phyloP scores from a whole-genome alignment of 2,113 vertebrate species.

The Engystomops pustulosus region DNA sequence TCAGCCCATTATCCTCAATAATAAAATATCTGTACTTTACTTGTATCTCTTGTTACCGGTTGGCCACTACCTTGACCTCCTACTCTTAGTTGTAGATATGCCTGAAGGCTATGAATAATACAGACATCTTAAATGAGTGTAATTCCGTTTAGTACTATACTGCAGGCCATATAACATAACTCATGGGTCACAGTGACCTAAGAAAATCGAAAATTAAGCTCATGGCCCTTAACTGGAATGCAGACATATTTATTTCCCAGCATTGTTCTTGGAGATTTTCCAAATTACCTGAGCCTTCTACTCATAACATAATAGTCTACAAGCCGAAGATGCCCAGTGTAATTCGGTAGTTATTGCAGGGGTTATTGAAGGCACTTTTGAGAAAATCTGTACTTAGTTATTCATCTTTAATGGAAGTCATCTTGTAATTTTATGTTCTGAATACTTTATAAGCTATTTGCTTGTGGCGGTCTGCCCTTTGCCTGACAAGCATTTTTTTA shows the following conservation, averaged over 20 bases:
- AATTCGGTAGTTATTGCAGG: background rate
- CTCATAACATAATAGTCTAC: background rate
- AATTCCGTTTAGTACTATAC: background rate
- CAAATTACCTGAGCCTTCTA: background rate
- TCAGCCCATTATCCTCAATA: background rate
- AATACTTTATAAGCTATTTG: background rate
- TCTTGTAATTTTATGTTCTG: background rate
- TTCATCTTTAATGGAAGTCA: background rate
- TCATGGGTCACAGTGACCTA: background rate
- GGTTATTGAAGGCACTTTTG: background rate
- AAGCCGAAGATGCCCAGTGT: background rate
- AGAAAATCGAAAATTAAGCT: background rate
- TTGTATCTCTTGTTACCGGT: background rate
- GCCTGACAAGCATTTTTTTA: background rate
- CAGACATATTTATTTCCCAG: conserved; percentile 15
- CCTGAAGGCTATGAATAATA: background rate
- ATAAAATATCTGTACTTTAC: background rate
- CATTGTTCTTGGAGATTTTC: conserved; percentile 14
- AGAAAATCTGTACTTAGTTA: background rate
- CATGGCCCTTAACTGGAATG: background rate
- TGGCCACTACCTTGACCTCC: background rate
- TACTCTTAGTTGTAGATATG: background rate
- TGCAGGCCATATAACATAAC: background rate
- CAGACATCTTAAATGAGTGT: background rate
- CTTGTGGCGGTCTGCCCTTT: background rate